Conservation (phyloP, 2,888 invertebrate species). For the Latrodectus hesperus region DNA sequence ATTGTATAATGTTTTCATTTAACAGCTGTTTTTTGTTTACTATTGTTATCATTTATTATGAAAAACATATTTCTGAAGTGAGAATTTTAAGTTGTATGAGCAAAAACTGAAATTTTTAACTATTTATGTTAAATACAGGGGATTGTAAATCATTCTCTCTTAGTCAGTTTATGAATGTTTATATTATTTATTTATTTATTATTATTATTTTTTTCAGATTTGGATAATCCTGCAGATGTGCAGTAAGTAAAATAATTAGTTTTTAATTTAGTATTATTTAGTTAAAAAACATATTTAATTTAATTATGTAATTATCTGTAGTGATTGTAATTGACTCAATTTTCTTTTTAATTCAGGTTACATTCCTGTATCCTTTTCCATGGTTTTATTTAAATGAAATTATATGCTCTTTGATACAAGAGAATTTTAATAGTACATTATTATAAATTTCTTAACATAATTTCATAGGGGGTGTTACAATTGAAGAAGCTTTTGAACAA, state of each 20-base stretch:
- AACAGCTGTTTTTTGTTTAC: too few species aligned
- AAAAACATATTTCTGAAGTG: too few species aligned
- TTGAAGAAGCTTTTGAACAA: slow-evolving; percentile 71
- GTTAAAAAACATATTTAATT: neutral
- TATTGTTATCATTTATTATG: too few species aligned
- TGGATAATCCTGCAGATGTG: slow-evolving; percentile 71
- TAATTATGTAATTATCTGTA: neutral
- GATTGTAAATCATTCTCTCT: neutral
- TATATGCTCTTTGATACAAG: neutral
- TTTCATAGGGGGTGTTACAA: slow-evolving; percentile 67
- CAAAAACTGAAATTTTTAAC: too few species aligned
- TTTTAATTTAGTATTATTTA: neutral
- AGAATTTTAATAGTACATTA: neutral
- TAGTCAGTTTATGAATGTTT: neutral
- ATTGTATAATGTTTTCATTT: too few species aligned
- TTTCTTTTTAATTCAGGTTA: slow-evolving; percentile 61
- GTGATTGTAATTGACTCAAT: neutral
- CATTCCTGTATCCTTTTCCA: slow-evolving; percentile 69
- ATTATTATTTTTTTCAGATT: slow-evolving; percentile 47
- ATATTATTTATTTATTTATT: neutral
- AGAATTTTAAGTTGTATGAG: too few species aligned
- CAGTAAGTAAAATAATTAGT: slow-evolving; percentile 64
- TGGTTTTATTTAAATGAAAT: neutral
- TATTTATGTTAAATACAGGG: too few species aligned
- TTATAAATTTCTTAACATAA: slow-evolving; percentile 28